Conservation (phyloP, 1,140 invertebrate species). For the Drosophila bifasciata region DNA sequence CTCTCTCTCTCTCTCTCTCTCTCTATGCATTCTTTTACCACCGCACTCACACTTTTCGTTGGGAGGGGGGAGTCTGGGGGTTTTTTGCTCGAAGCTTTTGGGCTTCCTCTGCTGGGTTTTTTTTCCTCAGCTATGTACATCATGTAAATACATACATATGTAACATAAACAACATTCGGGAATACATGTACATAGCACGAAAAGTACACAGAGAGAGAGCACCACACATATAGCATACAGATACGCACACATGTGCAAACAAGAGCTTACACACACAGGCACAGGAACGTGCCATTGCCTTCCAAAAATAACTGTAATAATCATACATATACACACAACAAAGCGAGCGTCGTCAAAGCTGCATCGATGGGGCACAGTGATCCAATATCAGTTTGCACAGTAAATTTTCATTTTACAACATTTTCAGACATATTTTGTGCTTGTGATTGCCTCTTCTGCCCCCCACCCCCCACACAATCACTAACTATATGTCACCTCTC, state of each 20-base stretch:
- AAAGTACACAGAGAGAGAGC: conserved; percentile 38
- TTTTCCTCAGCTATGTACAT: too few species aligned
- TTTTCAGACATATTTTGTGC: too few species aligned
- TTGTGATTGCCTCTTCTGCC: too few species aligned
- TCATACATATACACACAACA: conserved; percentile 31
- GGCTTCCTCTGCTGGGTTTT: background rate
- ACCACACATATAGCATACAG: background rate
- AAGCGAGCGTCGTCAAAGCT: conserved; percentile 37
- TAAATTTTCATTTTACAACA: background rate
- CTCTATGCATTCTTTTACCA: too few species aligned
- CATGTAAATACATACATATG: background rate
- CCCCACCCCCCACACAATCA: too few species aligned
- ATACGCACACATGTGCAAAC: conserved; percentile 37
- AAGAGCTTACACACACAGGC: conserved; percentile 50
- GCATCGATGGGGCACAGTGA: conserved; percentile 47
- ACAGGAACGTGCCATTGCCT: conserved; percentile 16
- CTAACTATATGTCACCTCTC: too few species aligned
- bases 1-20: background rate
- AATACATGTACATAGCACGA: conserved; percentile 35
- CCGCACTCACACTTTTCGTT: too few species aligned
- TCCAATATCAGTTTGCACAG: background rate
- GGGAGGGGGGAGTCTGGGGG: background rate
- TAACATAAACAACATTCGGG: background rate
- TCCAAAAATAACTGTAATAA: conserved; percentile 77
- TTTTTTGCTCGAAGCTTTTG: background rate